phyloP scores from a whole-genome alignment of 2,888 invertebrate species.

The Sarcophaga subvicina region DNA sequence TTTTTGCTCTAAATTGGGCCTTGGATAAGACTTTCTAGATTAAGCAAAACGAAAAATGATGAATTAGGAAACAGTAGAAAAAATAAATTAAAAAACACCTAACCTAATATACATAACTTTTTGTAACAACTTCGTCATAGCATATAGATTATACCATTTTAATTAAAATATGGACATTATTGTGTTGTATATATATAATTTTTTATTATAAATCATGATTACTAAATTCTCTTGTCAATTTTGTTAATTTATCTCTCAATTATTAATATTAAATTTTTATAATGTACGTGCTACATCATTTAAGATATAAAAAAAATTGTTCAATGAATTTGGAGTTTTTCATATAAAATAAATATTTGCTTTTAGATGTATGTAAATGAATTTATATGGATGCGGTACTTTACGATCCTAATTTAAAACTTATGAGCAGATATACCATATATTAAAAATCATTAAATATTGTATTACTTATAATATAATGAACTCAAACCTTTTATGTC shows the following conservation, averaged over 20 bases:
- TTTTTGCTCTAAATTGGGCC: too few species aligned
- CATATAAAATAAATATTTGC: not conserved
- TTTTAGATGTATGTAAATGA: not conserved
- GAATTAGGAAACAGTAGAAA: too few species aligned
- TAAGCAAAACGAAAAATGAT: too few species aligned
- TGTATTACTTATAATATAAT: too few species aligned
- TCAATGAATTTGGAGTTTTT: not conserved
- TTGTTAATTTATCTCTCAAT: constrained; percentile 57
- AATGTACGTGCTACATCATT: constrained; percentile 51
- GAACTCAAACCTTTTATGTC: too few species aligned
- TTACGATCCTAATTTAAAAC: not conserved
- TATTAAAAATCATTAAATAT: too few species aligned
- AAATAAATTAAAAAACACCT: too few species aligned
- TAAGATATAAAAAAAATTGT: constrained; percentile 46
- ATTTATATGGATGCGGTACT: not conserved
- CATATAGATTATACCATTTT: too few species aligned
- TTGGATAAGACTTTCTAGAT: too few species aligned
- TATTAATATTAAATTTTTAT: constrained; percentile 55
- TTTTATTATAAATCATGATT: constrained; percentile 61
- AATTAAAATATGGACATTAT: constrained; percentile 7
- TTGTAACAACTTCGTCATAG: too few species aligned
- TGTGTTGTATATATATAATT: constrained; percentile 31
- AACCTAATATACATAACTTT: too few species aligned
- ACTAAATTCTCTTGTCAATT: constrained; percentile 56
- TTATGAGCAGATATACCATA: not conserved